Evolutionary conservation across 2,888 invertebrate species (phyloP), one percentile per base, ranked within the genome.

Genomic region (Drosophila yooni): DNA sequence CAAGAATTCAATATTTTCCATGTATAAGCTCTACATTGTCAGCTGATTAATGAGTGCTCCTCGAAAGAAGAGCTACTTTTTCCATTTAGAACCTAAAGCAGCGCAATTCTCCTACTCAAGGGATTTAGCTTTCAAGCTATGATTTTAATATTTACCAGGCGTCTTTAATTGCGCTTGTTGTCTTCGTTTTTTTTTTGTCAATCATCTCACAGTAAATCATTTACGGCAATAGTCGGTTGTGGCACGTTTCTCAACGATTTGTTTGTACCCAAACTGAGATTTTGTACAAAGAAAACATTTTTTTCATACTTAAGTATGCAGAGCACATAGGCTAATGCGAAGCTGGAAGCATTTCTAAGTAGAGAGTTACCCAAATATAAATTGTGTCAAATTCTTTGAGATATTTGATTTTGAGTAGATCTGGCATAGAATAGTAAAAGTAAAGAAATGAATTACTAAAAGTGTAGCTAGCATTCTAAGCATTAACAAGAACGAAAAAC

Each of bases 181-280:
- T 31, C 21, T 51, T 48, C 50, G 51, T 68, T 33, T 67, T 56
- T 56, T 52, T 52, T 65, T 60, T 56, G 54, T 72, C 77, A 81
- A 68, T 80, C 88, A 80, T 82, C 88, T 89, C 83, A 51, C 70
- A 60, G 83, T 89, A 71, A 84, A 88, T 89, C 83, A 89, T 88
- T 88, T 73, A 69, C 70, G 5, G 67, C 63, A 33, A 66, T 58
- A 53, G 27, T 51, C 75, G 58, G 57, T 40, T 40, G 43, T 40
- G 64, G 56, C 83, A 81, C 81, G 81, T 76, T 70, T 69, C 56
- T 70, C 21, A 43, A 56, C 81, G 38, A 78, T 81, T 72, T 77
- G 73, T 77, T 64, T 76, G 63, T 79, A 27, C 38, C 68, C 83
- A 64, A 82, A 79, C 40, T 56, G 50, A 73, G 59, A 70, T 57